Base-by-base conservation (phyloP, 2,113 vertebrate species). In the Nannobrachium achirus region DNA sequence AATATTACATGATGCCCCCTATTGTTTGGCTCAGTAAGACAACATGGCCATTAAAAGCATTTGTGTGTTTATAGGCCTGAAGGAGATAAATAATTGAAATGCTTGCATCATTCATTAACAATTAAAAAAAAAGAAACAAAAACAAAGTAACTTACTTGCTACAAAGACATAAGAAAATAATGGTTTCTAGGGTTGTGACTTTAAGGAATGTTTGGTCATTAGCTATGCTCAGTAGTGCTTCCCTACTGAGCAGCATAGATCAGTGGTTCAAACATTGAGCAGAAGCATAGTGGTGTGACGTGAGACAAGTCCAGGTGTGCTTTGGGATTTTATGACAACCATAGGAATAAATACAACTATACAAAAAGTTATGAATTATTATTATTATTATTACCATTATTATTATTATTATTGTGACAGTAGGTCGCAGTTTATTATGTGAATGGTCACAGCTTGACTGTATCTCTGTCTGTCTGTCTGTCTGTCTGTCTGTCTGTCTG, bases 21-120 rank as follows among this genome's bases (percentile, higher is more conserved):
- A 73, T 82, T 76, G 83, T 87, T 78, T 2, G 8, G 63, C 49
- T 67, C 49, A 33, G 64, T 64, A 63, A 56, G 82, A 81, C 76
- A 66, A 63, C 80, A 81, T 72, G 16, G 10, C 66, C 80, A 88
- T 86, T 89, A 88, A 90, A 87, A 90, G 90, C 88, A 79, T 91
- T 91, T 86, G 63, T 78, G 78, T 90, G 90, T 91, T 85, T 73
- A 70, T 61, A 71, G 86, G 77, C 78, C 79, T 85, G 63, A 56
- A 82, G 79, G 71, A 68, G 3, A 86, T 91, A 11, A 81, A 89
- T 80, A 68, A 82, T 90, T 89, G 8, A 90, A 71, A 76, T 38
- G 55, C 11, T 72, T 65, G 67, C 66, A 81, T 85, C 60, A 80
- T 85, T 88, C 82, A 86, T 88, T 81, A 82, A 84, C 53, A 84